Conservation (phyloP, 2,888 invertebrate genomes). For the Meghimatium bilineatum region DNA sequence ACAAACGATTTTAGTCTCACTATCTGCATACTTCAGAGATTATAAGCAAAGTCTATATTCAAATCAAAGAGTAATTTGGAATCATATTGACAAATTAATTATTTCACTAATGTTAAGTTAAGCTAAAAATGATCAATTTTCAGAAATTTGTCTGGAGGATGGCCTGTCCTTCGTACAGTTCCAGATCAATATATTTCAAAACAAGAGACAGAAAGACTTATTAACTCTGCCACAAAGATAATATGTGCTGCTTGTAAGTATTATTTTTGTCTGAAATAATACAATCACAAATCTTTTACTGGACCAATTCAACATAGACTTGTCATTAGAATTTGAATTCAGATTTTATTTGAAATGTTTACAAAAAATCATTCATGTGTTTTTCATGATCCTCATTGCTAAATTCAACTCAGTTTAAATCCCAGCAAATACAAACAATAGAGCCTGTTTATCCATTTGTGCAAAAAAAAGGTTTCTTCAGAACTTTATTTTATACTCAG, state of each 20-base stretch:
- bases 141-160: constrained; percentile 66
- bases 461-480: no score
- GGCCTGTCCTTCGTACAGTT: constrained; percentile 66
- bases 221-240: constrained; percentile 73
- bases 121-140: neutral
- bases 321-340: neutral
- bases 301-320: neutral
- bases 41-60: no score
- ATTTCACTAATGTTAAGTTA: neutral
- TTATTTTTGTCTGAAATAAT: neutral
- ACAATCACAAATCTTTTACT: neutral
- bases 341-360: neutral
- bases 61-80: no score
- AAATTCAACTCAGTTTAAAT: neutral
- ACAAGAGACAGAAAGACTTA: constrained; percentile 71
- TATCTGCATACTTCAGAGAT: no score
- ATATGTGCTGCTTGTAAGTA: constrained; percentile 73
- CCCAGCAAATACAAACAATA: no score
- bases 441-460: no score
- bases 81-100: neutral
- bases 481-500: no score
- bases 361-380: neutral
- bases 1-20: no score
- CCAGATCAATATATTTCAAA: constrained; percentile 64
- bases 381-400: neutral